Evolutionary conservation across 2,113 vertebrate genomes (phyloP), one percentile per base, ranked within the genome.

Genomic region (Ondatra zibethicus): DNA sequence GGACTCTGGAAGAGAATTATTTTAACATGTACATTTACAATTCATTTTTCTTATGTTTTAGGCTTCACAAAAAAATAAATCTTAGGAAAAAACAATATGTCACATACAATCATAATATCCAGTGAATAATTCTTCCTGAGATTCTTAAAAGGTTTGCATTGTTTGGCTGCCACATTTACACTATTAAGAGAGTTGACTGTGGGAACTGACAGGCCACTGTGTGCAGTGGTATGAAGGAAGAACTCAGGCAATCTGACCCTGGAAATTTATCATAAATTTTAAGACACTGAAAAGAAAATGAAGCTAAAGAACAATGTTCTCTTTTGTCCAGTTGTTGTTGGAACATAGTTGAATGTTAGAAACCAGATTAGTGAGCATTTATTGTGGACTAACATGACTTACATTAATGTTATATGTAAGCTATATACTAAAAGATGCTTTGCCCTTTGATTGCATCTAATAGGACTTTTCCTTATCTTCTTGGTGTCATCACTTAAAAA

Each of bases 21-120:
- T 77, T 14, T 87, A 89, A 36, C 91, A 9, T 16, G 50, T 14
- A 77, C 72, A 75, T 93, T 88, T 72, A 92, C 33, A 61, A 91
- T 33, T 92, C 58, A 19, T 66, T 68, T 92, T 93, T 70, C 27
- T 80, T 92, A 14, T 92, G 66, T 95, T n/a, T 29, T 45, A 72
- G 93, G 50, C 5, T 42, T 95, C 29, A 16, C 19, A 89, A 89
- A 33, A 76, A 55, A 94, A 93, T 55, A 12, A 76, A 50, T n/a
- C 19, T 72, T 12, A 88, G 73, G 4, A 89, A 91, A 63, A 92
- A 77, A 7, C 42, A 84, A 76, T 63, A 0, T 5, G 27, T 3
- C 3, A 91, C 39, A 80, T 75, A 36, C 9, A 68, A 7, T 45
- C 39, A 65, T 36, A 93, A 42, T 78, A 93, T 12, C 61, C 42